Evolutionary conservation across 2,797 vertebrate species (phyloP).

Genomic region (Sylvia borin): DNA sequence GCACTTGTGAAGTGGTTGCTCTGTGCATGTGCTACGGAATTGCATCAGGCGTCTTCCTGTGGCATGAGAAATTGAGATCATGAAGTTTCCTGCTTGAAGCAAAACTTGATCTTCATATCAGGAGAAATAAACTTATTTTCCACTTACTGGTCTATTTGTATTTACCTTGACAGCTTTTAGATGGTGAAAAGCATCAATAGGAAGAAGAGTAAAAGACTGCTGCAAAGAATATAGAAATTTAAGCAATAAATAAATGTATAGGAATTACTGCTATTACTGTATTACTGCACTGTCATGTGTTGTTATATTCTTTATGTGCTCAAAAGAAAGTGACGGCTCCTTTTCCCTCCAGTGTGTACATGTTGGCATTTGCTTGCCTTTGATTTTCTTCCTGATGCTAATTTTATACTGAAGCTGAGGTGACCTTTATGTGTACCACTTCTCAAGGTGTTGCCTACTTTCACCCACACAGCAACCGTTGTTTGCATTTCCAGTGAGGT

Average conservation of each 20-base stretch:
- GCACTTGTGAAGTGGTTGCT: background rate
- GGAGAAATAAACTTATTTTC: background rate
- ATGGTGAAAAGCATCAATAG: background rate
- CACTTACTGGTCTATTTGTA: background rate
- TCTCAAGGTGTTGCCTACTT: background rate
- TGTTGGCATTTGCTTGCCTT: conserved; percentile 27
- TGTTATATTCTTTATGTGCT: background rate
- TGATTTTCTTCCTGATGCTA: conserved; percentile 16
- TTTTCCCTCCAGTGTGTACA: conserved; percentile 8
- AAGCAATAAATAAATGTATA: background rate
- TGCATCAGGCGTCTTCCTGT: background rate
- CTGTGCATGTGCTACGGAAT: background rate
- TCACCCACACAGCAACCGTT: background rate
- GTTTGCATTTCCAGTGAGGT: background rate
- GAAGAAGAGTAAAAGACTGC: background rate
- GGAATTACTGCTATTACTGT: background rate
- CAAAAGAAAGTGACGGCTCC: background rate
- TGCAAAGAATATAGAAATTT: background rate
- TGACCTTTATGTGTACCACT: conserved; percentile 22
- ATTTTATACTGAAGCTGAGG: conserved; percentile 5
- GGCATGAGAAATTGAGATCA: background rate
- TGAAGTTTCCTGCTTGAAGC: background rate
- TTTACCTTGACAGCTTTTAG: background rate
- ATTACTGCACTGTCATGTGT: background rate
- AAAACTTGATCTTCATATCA: background rate